Evolutionary conservation across 2,113 vertebrate species (phyloP).

Genomic region (Heterochromis multidens): DNA sequence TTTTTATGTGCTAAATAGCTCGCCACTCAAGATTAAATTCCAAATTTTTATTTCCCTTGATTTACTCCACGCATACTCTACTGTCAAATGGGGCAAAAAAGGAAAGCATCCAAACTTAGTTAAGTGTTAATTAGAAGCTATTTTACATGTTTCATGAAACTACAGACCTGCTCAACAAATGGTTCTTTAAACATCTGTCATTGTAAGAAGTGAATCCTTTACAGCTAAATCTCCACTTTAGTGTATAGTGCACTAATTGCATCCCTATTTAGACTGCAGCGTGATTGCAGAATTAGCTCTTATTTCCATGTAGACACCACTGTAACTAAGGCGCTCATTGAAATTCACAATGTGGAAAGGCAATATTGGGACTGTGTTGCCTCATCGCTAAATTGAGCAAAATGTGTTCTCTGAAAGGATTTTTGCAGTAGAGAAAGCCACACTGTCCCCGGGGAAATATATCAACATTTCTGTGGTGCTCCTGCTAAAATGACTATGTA

Average conservation of each 20-base stretch:
- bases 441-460: slow-evolving; percentile 22
- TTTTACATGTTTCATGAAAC: background rate
- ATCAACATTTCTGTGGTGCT: slow-evolving; percentile 23
- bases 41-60: background rate
- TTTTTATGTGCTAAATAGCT: background rate
- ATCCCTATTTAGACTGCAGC: background rate
- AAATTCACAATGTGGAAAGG: slow-evolving; percentile 19
- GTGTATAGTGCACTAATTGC: slow-evolving; percentile 3
- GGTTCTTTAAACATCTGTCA: background rate
- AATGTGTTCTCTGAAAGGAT: slow-evolving; percentile 27
- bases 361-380: background rate
- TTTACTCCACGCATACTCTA: background rate
- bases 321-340: slow-evolving; percentile 23
- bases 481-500: slow-evolving; percentile 21
- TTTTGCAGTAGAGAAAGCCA: slow-evolving; percentile 1
- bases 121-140: background rate
- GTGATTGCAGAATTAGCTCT: slow-evolving; percentile 5
- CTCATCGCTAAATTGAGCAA: slow-evolving; percentile 32
- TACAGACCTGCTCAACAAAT: background rate
- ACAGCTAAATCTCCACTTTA: background rate
- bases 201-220: background rate
- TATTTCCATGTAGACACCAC: background rate
- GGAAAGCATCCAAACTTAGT: background rate
- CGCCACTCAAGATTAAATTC: background rate
- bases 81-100: background rate